phyloP scores from a whole-genome alignment of 2,888 invertebrate genomes.

The Prosapia bicincta region DNA sequence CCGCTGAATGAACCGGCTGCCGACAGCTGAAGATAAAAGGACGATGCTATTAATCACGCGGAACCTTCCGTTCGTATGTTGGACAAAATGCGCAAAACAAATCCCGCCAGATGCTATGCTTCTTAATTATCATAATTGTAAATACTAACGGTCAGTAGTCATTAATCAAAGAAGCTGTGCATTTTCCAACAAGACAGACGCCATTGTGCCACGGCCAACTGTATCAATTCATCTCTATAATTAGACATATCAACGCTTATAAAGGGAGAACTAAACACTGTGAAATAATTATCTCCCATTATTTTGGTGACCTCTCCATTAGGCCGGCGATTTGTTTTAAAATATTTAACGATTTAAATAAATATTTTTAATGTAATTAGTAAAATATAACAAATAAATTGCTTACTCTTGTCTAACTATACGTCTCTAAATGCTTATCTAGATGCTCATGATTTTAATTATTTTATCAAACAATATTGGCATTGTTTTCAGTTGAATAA shows the following conservation, averaged over 20 bases:
- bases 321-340: too few species aligned
- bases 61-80: background rate
- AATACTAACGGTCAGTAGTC: background rate
- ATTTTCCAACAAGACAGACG: background rate
- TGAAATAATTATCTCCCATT: too few species aligned
- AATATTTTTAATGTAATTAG: too few species aligned
- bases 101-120: background rate
- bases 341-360: too few species aligned
- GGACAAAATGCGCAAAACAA: background rate
- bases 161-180: background rate
- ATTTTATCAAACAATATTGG: too few species aligned
- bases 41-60: background rate
- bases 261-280: too few species aligned
- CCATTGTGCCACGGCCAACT: background rate
- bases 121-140: conserved; percentile 2
- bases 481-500: too few species aligned
- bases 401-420: too few species aligned
- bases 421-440: too few species aligned
- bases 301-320: too few species aligned
- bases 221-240: background rate
- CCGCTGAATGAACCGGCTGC: background rate
- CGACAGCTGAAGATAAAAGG: background rate
- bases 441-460: too few species aligned
- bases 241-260: background rate
- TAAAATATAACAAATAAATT: too few species aligned